Percentiles rank a stretch among this genome's conserved stretches.
phyloP scores from a whole-genome alignment of 2,113 vertebrate genomes.

The Aleadryas rufinucha region DNA sequence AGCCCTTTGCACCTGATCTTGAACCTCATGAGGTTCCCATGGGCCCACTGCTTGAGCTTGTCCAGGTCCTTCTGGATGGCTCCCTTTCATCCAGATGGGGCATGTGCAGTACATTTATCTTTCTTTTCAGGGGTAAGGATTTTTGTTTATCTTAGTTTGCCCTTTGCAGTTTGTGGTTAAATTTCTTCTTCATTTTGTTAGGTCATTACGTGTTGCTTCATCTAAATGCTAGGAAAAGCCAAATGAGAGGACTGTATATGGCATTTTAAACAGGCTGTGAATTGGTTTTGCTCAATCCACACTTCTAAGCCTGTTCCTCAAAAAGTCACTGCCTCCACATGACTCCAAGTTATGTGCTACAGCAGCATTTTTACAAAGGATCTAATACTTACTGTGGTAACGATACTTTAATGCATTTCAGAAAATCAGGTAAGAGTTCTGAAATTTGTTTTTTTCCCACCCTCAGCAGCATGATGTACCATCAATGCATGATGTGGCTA shows the following conservation, averaged over 20 bases:
- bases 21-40: neutral
- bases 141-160: neutral
- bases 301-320: neutral
- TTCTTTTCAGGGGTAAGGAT: neutral
- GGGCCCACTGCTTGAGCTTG: neutral
- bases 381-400: neutral
- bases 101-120: neutral
- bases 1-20: neutral
- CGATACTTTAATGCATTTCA: rapidly evolving
- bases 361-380: neutral
- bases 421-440: neutral
- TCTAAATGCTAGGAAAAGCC: neutral
- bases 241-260: neutral
- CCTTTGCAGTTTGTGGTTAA: neutral
- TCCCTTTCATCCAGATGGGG: neutral
- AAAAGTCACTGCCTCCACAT: neutral
- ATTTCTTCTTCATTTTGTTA: neutral
- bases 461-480: neutral
- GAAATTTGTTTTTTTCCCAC: rapidly evolving
- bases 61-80: neutral
- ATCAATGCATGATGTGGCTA: rapidly evolving
- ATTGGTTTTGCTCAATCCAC: neutral
- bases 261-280: neutral
- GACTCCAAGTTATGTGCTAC: neutral
- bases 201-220: neutral